Base-by-base conservation (phyloP, 1,140 invertebrate genomes). In the Pentalonia nigronervosa region DNA sequence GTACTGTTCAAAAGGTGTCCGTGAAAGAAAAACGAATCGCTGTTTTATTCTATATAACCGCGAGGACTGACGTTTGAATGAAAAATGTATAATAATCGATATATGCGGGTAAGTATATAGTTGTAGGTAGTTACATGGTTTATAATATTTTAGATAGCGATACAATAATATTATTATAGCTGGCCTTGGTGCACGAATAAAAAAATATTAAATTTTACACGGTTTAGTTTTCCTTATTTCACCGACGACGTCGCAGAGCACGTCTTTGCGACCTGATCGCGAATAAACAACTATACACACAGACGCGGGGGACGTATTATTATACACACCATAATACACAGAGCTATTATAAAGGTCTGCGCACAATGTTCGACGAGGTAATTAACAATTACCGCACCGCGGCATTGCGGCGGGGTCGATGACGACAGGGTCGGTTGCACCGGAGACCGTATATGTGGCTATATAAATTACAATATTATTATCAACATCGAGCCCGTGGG, bases 391-490 rank as follows among this genome's bases (percentile, higher is more conserved):
- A 47, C n/a, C 90, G 4, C 60, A 30, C 17, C 30, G 17, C 2
- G 86, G 34, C 4, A 50, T 56, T 14, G 88, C 8, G 48, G 47
- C 1, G 34, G 34, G 50, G 87, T 50, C 25, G 50, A 90, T 67
- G 53, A 67, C 8, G 34, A 21, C 53, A 89, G 60, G 90, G 90
- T 92, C 23, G 41, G 67, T 14, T 83, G 67, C 47, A 50, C 67
- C 67, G 47, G 30, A 45, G 17, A 90, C 53, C 50, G 53, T 60
- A 60, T n/a, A 90, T 56, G 89, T 7, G 25, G 36, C 34, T 48
- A 48, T 83, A 92, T 92, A 92, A 92, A 92, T 92, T 92, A 92
- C 90, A 83, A 83, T 91, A 83, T 83, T 91, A 83, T 83, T 91
- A 91, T 91, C 45, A 91, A 83, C 76, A 91, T 93, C 81, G 91